Base-by-base conservation (phyloP, 1,140 invertebrate genomes). In the Asobara japonica region DNA sequence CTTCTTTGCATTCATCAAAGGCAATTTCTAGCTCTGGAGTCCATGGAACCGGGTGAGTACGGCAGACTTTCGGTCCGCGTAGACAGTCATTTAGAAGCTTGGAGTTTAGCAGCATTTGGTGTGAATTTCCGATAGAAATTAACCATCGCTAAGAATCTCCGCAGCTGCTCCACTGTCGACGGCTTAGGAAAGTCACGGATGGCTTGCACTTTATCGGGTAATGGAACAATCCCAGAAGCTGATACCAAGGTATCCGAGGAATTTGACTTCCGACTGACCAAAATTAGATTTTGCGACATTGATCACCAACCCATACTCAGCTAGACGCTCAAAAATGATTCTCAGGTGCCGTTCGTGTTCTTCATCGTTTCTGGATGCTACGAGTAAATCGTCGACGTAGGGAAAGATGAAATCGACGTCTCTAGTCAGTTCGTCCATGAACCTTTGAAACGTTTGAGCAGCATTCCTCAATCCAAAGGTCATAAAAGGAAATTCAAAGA, bases 361-460 rank as follows among this genome's bases (percentile, higher is more conserved):
- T 38, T 74, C 56, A 11, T 48, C 22, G 4, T 36, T 41, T 20
- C 45, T 38, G 18, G 77, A 78, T 4, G 62, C 66, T n/a, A 74
- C 36, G 11, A 74, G 56, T 25, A 78, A 13, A n/a, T n/a, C n/a
- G n/a, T n/a, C n/a, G n/a, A 79, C 30, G 51, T 77, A 82, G 8
- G 27, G 20, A 48, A 72, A 79, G 13, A 38, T 56, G 48, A 74
- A 80, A n/a, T 48, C 36, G 1, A 77, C 48, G 11, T 33, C 38
- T 11, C 60, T 18, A 7, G 86, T 71, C 0, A 87, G 75, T 10
- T 78, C 25, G 73, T 86, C 81, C 69, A 89, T 87, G 10, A 84
- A 76, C 13, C 87, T 65, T 74, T 88, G 83, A 67, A 88, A 90
- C 4, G 64, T 33, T 62, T 70, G 73, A 2, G 74, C 64, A 2